Base-by-base conservation (phyloP, 2,888 invertebrate species). In the Melanchra persicariae region DNA sequence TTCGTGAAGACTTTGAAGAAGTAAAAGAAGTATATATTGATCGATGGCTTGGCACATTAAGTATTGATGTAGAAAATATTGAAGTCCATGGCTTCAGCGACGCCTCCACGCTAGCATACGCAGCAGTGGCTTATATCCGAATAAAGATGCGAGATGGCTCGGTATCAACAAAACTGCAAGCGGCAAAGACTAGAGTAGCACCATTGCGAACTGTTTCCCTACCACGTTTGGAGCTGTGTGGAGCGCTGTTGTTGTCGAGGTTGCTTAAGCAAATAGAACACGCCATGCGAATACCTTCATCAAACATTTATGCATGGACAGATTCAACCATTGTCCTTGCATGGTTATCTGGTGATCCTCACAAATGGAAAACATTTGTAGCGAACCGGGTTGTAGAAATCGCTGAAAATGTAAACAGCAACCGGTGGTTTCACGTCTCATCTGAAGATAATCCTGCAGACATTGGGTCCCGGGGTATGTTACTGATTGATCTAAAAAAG, bases 151-250 rank as follows among this genome's bases (percentile, higher is more conserved):
- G 43, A 43, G 43, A 43, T 43, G 43, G 43, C 4, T 43, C 43
- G 43, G 43, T 43, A 4, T 43, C 43, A 43, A 43, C 43, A 43
- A 43, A 43, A 43, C 43, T 43, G 43, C 43, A 43, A 43, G 43
- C 43, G 43, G 43, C 15, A 15, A 43, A 43, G 43, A 43, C 43
- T 15, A 43, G 10, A 40, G 43, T 43, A 12, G 81, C 84, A 1
- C 86, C 83, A 1, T 24, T 83, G 9, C 85, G 83, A 65, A 81
- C 83, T 70, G 26, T 84, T 19, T 68, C 82, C 2, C 61, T 85
- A n/a, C 85, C 84, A 2, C 70, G 71, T 26, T 60, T 85, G 4
- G 85, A 87, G 55, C 74, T 85, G 1, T 84, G 84, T 64, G 84
- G 69, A 1, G 85, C 85, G 8, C 74, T 77, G 26, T 49, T 87